phyloP scores from a whole-genome alignment of 2,797 vertebrate genomes.

The Sciurus carolinensis region DNA sequence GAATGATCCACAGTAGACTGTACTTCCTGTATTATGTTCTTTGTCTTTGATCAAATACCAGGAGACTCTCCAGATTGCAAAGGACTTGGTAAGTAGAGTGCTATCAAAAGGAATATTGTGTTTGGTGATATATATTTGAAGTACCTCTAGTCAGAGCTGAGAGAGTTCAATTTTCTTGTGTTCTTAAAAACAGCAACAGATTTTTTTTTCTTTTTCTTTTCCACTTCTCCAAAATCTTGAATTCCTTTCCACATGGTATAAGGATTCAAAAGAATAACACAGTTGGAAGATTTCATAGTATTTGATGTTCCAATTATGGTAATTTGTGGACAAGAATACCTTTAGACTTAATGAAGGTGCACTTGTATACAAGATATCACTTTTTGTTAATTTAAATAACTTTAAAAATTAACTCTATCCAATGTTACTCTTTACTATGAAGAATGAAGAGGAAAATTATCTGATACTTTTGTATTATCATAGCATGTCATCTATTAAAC shows the following conservation, averaged over 20 bases:
- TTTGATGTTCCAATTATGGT: not conserved
- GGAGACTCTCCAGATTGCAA: constrained; percentile 46
- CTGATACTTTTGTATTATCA: not conserved
- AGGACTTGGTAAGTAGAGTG: constrained; percentile 65
- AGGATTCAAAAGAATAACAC: not conserved
- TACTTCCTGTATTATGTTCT: constrained; percentile 18
- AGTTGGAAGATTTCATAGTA: constrained; percentile 39
- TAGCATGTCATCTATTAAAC: not conserved
- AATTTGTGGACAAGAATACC: not conserved
- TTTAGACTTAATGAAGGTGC: not conserved
- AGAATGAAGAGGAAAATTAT: not conserved
- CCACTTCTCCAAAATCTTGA: constrained; percentile 24
- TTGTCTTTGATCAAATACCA: constrained; percentile 76
- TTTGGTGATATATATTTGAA: constrained; percentile 75
- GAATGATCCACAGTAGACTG: not conserved
- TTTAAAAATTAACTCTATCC: not conserved
- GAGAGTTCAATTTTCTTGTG: constrained; percentile 70
- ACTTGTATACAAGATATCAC: not conserved
- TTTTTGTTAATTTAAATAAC: not conserved
- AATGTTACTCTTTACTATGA: not conserved
- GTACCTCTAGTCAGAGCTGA: constrained; percentile 57
- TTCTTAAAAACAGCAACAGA: constrained; percentile 69
- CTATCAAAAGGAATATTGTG: constrained; percentile 83
- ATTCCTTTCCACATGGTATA: not conserved
- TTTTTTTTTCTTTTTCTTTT: constrained; percentile 31